Evolutionary conservation across 2,888 invertebrate genomes (phyloP).

Genomic region (Lymantria dispar): DNA sequence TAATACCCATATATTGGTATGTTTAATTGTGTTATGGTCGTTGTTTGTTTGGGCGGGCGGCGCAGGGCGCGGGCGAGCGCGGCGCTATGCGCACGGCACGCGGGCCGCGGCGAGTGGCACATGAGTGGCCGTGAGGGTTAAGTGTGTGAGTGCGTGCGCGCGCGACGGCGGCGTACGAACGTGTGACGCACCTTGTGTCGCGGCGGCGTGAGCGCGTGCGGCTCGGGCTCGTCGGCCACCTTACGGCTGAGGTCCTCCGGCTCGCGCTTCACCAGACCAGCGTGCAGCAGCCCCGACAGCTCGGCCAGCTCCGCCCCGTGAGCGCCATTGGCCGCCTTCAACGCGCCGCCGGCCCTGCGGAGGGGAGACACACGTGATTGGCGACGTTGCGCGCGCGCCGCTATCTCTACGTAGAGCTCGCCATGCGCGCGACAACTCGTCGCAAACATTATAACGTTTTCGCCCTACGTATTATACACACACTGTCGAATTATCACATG

Average conservation of each 20-base stretch:
- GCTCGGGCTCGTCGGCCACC: slow-evolving; percentile 83
- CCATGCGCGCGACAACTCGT: slow-evolving; percentile 57
- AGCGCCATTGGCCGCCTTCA: slow-evolving; percentile 87
- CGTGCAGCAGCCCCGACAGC: slow-evolving; percentile 83
- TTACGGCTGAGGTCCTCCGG: slow-evolving; percentile 91
- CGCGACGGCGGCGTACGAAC: slow-evolving; percentile 79
- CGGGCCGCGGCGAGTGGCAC: slow-evolving; percentile 56
- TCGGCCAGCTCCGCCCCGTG: slow-evolving; percentile 86
- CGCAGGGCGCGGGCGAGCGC: slow-evolving; percentile 83
- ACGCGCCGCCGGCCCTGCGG: slow-evolving; percentile 83
- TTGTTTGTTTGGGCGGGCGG: slow-evolving; percentile 81
- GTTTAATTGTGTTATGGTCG: slow-evolving; percentile 73
- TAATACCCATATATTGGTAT: slow-evolving; percentile 45
- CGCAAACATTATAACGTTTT: slow-evolving; percentile 40
- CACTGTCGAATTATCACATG: slow-evolving; percentile 49
- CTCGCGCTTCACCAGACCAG: slow-evolving; percentile 89
- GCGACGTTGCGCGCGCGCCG: slow-evolving; percentile 69
- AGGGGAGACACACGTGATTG: slow-evolving; percentile 81
- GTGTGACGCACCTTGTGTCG: slow-evolving; percentile 85
- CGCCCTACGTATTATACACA: slow-evolving; percentile 48
- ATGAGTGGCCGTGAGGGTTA: slow-evolving; percentile 79
- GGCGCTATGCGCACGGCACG: slow-evolving; percentile 68
- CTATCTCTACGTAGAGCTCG: slow-evolving; percentile 52
- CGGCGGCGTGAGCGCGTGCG: slow-evolving; percentile 84
- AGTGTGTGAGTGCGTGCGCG: slow-evolving; percentile 81